phyloP scores from a whole-genome alignment of 2,797 vertebrate genomes.

The Calcarius lapponicus region DNA sequence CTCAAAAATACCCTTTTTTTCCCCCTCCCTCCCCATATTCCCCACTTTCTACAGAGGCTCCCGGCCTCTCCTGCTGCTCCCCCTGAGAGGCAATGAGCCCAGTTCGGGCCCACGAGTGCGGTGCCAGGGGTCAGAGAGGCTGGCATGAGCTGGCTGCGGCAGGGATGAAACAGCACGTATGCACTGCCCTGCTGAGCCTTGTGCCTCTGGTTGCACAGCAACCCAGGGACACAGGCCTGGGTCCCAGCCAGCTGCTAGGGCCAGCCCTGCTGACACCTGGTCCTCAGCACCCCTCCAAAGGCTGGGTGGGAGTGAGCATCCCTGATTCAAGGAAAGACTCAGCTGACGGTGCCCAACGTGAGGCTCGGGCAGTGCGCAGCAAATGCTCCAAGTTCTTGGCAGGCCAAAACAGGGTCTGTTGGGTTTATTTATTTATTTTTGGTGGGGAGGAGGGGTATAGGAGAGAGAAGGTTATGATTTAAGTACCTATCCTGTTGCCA shows the following conservation, averaged over 20 bases:
- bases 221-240: background rate
- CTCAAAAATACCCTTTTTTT: background rate
- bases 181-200: background rate
- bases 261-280: background rate
- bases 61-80: rapidly evolving
- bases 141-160: background rate
- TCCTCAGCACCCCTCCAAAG: background rate
- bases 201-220: conserved; percentile 31
- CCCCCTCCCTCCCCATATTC: background rate
- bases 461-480: conserved; percentile 59
- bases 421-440: conserved; percentile 63
- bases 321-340: conserved; percentile 30
- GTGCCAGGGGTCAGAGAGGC: background rate
- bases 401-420: conserved; percentile 37
- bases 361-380: background rate
- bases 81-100: background rate
- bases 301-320: background rate
- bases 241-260: background rate
- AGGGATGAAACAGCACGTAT: conserved; percentile 10
- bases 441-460: background rate
- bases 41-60: background rate
- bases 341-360: background rate
- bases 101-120: background rate
- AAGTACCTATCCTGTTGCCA: conserved; percentile 58
- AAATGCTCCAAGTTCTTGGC: conserved; percentile 62